Base-by-base conservation (phyloP, 2,113 vertebrate species). In the Butorides virescens region DNA sequence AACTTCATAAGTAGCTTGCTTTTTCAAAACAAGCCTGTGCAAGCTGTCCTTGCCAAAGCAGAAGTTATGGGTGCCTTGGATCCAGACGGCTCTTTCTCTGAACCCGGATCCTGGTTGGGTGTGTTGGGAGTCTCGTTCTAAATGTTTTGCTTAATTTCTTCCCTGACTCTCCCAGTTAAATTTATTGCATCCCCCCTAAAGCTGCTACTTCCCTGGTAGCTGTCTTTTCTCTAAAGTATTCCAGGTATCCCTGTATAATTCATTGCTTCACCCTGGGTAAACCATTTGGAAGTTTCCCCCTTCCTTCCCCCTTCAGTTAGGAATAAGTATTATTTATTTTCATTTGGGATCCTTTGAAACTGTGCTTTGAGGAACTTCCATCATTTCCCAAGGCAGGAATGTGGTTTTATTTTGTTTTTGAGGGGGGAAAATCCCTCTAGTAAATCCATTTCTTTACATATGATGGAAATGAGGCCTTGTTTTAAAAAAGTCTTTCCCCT, bases 321-420 rank as follows among this genome's bases (percentile, higher is more conserved):
- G 78, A 86, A 44, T 55, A 88, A 80, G 50, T 42, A 61, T 83
- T 77, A 81, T 73, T 86, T 94, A 25, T 86, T 96, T 90, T 94
- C 23, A 39, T 89, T 91, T 59, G 67, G 11, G 19, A 53, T 86
- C 75, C 22, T 91, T 93, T 90, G 72, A 97, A 94, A 97, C 56
- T 71, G 18, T 70, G 36, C 65, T 85, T 94, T 73, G 84, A 87
- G 73, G 53, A 74, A 42, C 53, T 67, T 94, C 56, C 52, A 88
- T 83, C 56, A 73, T 90, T 94, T 88, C 55, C 85, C 93, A 74
- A 83, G 66, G 62, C 59, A 76, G 56, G 52, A 92, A 76, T 94
- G 36, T 89, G 26, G 71, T 21, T 93, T 91, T 79, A 50, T 70
- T 88, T 74, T 70, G 56, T 52, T 94, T 75, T 83, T 86, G 58